Conservation (phyloP, 2,113 vertebrate genomes). For the Shinisaurus crocodilurus region DNA sequence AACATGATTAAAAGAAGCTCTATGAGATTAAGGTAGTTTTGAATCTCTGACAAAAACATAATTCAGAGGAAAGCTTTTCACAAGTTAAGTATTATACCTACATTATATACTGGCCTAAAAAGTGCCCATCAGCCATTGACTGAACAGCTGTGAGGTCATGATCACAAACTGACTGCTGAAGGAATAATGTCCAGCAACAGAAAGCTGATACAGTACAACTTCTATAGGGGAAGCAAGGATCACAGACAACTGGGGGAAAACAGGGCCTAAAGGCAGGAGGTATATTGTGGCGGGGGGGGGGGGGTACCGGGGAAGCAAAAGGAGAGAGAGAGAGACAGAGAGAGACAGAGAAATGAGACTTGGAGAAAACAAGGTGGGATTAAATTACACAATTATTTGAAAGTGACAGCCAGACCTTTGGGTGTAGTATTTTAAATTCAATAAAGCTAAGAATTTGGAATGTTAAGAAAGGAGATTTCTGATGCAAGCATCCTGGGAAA, state of each 20-base stretch:
- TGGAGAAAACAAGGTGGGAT: background rate
- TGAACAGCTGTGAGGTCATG: background rate
- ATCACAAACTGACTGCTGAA: background rate
- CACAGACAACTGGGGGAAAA: background rate
- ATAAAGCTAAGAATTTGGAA: conserved; percentile 21
- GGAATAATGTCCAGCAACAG: background rate
- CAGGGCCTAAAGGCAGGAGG: background rate
- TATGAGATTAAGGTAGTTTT: conserved; percentile 55
- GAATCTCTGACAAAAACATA: conserved; percentile 52
- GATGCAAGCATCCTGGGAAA: conserved; percentile 52
- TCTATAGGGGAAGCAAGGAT: background rate
- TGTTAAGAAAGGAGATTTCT: conserved; percentile 38
- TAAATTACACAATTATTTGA: background rate
- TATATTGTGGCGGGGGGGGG: background rate
- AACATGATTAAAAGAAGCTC: conserved; percentile 46
- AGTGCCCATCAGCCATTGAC: background rate
- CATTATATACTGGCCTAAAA: background rate
- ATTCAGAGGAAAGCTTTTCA: background rate
- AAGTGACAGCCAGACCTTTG: conserved; percentile 8
- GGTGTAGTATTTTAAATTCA: conserved; percentile 31
- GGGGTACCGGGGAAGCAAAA: rapidly evolving
- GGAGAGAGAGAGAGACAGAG: background rate
- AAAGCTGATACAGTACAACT: background rate
- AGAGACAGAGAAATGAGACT: too few relatives aligned
- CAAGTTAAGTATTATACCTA: background rate